Evolutionary conservation across 2,888 invertebrate genomes (phyloP).

Genomic region (Caenorhabditis macrosperma): DNA sequence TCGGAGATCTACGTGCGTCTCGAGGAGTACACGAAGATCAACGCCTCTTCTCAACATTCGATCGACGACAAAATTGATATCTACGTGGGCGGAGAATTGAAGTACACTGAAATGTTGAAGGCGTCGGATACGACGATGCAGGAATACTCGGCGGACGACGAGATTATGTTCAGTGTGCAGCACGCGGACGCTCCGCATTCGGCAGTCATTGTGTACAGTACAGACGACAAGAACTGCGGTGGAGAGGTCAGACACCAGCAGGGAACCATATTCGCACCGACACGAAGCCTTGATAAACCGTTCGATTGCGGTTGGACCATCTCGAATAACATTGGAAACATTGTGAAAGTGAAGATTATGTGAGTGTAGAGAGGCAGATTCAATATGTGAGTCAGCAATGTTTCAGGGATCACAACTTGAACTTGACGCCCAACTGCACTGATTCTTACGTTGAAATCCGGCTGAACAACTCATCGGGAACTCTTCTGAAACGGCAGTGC

Average conservation of each 20-base stretch:
- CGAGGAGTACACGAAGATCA: conserved; percentile 37
- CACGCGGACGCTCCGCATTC: conserved; percentile 47
- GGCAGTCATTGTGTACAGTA: conserved; percentile 36
- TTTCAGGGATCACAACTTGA: conserved; percentile 43
- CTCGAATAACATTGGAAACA: conserved; percentile 44
- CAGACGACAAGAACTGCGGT: conserved; percentile 54
- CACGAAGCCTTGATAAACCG: conserved; percentile 23
- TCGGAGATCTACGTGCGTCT: conserved; percentile 35
- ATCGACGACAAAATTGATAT: conserved; percentile 45
- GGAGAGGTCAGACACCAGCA: conserved; percentile 48
- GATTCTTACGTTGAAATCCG: conserved; percentile 76
- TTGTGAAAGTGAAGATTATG: conserved; percentile 12
- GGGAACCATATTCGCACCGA: conserved; percentile 34
- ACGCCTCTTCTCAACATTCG: conserved; percentile 15
- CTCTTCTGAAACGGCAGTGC: conserved; percentile 69
- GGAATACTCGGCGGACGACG: conserved; percentile 26
- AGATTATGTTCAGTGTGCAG: conserved; percentile 39
- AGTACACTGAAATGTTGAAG: conserved; percentile 40
- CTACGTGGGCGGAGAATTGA: conserved; percentile 35
- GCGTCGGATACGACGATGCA: conserved; percentile 46
- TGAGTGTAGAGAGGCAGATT: conserved; percentile 2
- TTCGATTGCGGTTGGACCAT: conserved; percentile 50
- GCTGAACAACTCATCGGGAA: conserved; percentile 66
- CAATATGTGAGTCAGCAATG: not conserved
- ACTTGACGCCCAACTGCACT: conserved; percentile 56